Evolutionary conservation across 2,113 vertebrate species (phyloP).

Genomic region (Gadus macrocephalus): DNA sequence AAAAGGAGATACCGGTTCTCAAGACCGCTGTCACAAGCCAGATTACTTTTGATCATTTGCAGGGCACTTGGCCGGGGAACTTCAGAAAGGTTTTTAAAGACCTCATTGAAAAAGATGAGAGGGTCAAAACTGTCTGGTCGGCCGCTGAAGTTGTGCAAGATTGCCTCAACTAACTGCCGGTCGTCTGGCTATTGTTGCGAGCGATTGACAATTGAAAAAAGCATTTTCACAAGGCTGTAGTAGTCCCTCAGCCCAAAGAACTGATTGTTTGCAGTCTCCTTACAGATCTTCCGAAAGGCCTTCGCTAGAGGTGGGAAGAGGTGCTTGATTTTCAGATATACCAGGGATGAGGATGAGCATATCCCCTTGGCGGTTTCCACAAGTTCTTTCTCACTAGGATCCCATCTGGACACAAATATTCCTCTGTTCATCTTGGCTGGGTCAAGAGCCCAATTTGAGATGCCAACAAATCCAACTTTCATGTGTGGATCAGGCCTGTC

Average conservation of each 20-base stretch:
- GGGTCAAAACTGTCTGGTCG: conserved; percentile 63
- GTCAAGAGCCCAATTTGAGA: conserved; percentile 81
- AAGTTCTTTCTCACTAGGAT: conserved; percentile 71
- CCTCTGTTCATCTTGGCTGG: conserved; percentile 81
- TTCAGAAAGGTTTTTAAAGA: conserved; percentile 38
- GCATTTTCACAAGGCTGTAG: conserved; percentile 76
- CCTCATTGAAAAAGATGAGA: conserved; percentile 53
- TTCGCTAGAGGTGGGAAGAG: conserved; percentile 69
- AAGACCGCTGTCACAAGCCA: conserved; percentile 42
- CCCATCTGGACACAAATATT: conserved; percentile 74
- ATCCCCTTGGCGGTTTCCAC: conserved; percentile 75
- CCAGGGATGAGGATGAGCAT: conserved; percentile 56
- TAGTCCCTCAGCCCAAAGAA: conserved; percentile 78
- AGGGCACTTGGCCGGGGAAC: conserved; percentile 62
- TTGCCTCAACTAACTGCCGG: conserved; percentile 60
- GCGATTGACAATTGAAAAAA: conserved; percentile 60
- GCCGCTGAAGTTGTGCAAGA: conserved; percentile 77
- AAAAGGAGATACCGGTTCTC: conserved; percentile 74
- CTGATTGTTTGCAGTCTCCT: conserved; percentile 54
- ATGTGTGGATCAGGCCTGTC: conserved; percentile 68
- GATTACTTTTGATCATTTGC: conserved; percentile 69
- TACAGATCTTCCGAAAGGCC: conserved; percentile 66
- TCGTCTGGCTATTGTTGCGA: conserved; percentile 49
- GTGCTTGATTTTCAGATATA: conserved; percentile 61
- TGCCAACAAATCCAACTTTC: conserved; percentile 78